Base-by-base conservation (phyloP, 2,113 vertebrate genomes). In the Melierax canorus region DNA sequence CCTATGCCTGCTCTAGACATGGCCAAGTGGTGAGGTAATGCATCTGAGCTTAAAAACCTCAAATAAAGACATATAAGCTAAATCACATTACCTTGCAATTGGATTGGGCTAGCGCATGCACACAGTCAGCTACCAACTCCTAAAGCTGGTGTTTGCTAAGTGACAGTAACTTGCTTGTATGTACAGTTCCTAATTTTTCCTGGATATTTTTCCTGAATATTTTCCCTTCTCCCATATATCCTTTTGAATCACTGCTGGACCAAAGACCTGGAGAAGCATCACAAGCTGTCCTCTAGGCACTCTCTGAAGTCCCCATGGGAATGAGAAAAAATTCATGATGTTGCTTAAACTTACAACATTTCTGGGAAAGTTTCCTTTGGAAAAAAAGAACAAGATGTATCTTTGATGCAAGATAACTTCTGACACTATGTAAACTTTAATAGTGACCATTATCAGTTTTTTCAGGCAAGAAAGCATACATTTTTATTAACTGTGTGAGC, bases 11-110 rank as follows among this genome's bases (percentile, higher is more conserved):
- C 51, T 85, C 34, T 68, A 76, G 82, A 48, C 78, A 48, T 0
- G 2, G 74, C 75, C 73, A 94, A 94, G 78, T 4, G 34, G 23
- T 94, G 88, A 94, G 62, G 81, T 93, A 94, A 95, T 76, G 34
- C 18, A 72, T 56, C 82, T 43, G 72, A 93, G 23, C 53, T 69
- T 56, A 39, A 77, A 83, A 94, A 68, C 36, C 71, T 76, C 86
- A 56, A 90, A 92, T 82, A 69, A 76, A 90, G 86, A 86, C 8
- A 12, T 73, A 64, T 30, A 73, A 79, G 30, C 39, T 82, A 64
- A 93, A 88, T 79, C 53, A 73, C 58, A 20, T 29, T 48, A 79
- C 85, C 69, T 79, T 4, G 22, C 39, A 71, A 68, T 15, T 75
- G 82, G 74, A 68, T 6, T 36, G 71, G 39, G 23, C 15, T 12